Conservation (phyloP, 2,113 vertebrate species). For the Malurus cyaneus region DNA sequence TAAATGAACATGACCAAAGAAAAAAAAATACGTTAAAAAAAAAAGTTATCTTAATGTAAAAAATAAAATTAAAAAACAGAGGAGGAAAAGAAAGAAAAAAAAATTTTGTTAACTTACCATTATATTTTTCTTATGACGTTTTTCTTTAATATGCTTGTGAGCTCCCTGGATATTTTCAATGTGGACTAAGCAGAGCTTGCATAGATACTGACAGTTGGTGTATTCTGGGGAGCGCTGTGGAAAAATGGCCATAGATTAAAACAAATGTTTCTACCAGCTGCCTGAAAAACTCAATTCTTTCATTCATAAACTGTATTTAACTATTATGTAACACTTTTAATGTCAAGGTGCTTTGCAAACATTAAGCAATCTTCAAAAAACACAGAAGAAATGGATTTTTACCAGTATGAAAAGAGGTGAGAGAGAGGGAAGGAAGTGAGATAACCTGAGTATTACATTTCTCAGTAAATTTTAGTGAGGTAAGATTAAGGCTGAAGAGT, state of each 20-base stretch:
- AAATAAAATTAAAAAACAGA: not conserved
- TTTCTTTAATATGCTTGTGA: conserved; percentile 99
- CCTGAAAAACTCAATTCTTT: not conserved
- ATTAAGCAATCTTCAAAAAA: not conserved
- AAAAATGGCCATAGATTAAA: conserved; percentile 35
- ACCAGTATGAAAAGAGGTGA: not conserved
- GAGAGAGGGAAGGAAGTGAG: not conserved
- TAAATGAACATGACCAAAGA: not conserved
- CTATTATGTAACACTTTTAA: not conserved
- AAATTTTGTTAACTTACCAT: conserved; percentile 79
- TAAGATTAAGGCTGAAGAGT: not conserved
- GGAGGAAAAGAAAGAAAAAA: not conserved
- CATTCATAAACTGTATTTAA: not conserved
- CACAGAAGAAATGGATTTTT: not conserved
- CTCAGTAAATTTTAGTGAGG: not conserved
- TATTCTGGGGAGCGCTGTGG: conserved; percentile 92
- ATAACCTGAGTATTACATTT: not conserved
- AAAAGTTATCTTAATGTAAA: not conserved
- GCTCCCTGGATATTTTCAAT: conserved; percentile 98
- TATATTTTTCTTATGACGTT: conserved; percentile 98
- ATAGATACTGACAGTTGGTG: conserved; percentile 95
- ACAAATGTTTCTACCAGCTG: not conserved
- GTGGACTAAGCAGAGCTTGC: conserved; percentile 96
- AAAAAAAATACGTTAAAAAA: not conserved
- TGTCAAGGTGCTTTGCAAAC: not conserved